Base-by-base conservation (phyloP, 2,797 vertebrate species). In the Acrossocheilus fasciatus region DNA sequence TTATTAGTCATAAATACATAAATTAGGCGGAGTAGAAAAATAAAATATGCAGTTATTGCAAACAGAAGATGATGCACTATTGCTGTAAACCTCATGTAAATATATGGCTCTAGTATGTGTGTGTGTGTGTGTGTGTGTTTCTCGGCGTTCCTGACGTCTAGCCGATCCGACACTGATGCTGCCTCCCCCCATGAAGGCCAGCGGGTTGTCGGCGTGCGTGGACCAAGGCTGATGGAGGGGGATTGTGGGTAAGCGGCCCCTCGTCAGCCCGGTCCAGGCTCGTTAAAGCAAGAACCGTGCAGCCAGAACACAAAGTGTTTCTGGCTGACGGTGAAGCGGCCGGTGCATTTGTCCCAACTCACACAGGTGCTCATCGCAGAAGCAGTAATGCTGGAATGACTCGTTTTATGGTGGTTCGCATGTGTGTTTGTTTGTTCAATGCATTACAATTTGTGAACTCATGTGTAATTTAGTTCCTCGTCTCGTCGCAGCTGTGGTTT, bases 321-420 rank as follows among this genome's bases (percentile, higher is more conserved):
- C 89, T 89, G 90, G 87, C 62, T 84, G 62, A 72, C 76, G 64
- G 82, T 41, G 81, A 86, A 45, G 77, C 43, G 92, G 93, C 86
- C 91, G 83, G 94, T 91, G 95, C 26, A 92, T 92, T 95, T 94
- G 90, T 90, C 94, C 95, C 95, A 96, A 95, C 95, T 92, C 95
- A 96, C 95, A 96, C 96, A 96, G 94, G 92, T 90, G 87, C 89
- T 89, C 34, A 81, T 91, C 89, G 92, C 91, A 92, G 90, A 86
- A 89, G 39, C 77, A 20, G 36, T 34, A 1, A 73, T 45, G 47
- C 6, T 17, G 47, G 11, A 57, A 15, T 1, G 54, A 41, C 62
- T 59, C 20, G 72, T 81, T 74, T 62, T 26, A 5, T 50, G 20
- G 12, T 15, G 39, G 9, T 39, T 41, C 18, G 50, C 23, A 39